Conservation (phyloP, 2,113 vertebrate species). For the Corythornis madagascariensis region DNA sequence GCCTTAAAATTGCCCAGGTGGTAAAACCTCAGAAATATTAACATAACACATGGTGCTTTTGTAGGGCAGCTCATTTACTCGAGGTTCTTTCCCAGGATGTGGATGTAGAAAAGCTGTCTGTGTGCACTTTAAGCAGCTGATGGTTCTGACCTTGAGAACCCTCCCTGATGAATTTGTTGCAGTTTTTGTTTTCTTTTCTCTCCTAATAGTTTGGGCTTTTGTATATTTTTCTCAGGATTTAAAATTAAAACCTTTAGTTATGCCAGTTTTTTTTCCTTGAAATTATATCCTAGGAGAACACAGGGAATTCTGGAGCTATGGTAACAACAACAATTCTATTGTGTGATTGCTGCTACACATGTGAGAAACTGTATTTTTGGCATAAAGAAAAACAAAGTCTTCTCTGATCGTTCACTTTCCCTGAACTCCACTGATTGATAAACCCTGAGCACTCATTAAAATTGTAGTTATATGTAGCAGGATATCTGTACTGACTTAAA, state of each 20-base stretch:
- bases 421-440: background rate
- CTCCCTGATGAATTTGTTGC: background rate
- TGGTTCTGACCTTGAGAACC: background rate
- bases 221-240: constrained; percentile 24
- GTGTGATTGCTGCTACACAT: background rate
- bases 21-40: background rate
- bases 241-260: constrained; percentile 5
- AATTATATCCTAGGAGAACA: constrained; percentile 9
- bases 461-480: background rate
- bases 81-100: background rate
- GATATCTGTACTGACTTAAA: background rate
- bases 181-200: background rate
- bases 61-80: background rate
- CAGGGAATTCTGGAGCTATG: constrained; percentile 22
- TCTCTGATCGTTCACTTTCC: background rate
- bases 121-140: constrained; percentile 48
- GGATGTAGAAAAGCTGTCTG: background rate
- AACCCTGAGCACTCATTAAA: background rate
- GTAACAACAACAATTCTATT: background rate
- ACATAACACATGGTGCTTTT: constrained; percentile 56
- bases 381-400: background rate
- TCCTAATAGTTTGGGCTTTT: background rate
- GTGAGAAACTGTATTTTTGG: background rate
- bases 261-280: background rate
- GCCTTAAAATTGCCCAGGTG: background rate